Evolutionary conservation across 2,888 invertebrate genomes (phyloP).

Genomic region (Steinernema carpocapsae): DNA sequence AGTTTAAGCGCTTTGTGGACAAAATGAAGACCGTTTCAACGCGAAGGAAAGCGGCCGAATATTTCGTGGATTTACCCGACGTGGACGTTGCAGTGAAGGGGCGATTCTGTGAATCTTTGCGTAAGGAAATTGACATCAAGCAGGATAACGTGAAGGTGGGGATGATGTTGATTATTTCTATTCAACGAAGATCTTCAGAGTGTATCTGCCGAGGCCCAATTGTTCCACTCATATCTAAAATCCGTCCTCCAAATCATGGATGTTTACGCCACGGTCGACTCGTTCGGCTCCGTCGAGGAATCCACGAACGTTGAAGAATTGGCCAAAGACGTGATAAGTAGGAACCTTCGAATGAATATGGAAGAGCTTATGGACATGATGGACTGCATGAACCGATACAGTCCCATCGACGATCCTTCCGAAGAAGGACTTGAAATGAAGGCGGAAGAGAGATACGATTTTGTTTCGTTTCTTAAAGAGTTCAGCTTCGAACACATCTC

Average conservation of each 20-base stretch:
- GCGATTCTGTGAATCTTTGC: not conserved
- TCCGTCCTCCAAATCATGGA: constrained; percentile 27
- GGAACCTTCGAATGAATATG: not conserved
- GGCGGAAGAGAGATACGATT: not conserved
- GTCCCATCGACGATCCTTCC: not conserved
- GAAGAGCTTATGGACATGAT: not conserved
- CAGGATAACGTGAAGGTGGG: not conserved
- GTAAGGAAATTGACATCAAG: not conserved
- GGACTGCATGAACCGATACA: constrained; percentile 28
- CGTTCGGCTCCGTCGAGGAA: not conserved
- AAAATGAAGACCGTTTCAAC: constrained; percentile 30
- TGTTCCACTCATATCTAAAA: not conserved
- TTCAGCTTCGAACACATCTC: constrained; percentile 12
- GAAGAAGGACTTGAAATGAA: constrained; percentile 10
- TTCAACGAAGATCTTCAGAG: not conserved
- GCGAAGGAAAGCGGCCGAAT: constrained; percentile 4
- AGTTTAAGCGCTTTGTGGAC: not conserved
- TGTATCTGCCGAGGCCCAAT: constrained; percentile 5
- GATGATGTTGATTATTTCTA: not conserved
- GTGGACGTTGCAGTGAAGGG: constrained; percentile 7
- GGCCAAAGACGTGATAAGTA: not conserved
- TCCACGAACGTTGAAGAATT: not conserved
- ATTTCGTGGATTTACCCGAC: not conserved
- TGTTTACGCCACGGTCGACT: constrained; percentile 21
- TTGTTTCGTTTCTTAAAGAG: constrained; percentile 11